Evolutionary conservation across 2,888 invertebrate species (phyloP).

Genomic region (Ramazzottius varieornatus): DNA sequence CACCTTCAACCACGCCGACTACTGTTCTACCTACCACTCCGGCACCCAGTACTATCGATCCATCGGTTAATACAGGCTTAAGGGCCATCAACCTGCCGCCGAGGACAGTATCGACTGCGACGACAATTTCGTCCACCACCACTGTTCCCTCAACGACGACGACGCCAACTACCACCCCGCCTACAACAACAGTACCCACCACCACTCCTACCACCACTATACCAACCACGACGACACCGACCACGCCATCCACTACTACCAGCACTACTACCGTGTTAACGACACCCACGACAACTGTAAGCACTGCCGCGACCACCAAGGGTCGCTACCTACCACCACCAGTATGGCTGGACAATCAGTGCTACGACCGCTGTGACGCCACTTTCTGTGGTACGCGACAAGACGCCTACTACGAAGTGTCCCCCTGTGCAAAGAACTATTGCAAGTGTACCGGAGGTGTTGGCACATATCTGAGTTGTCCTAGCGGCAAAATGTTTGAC

Average conservation of each 20-base stretch:
- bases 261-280: background rate
- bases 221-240: background rate
- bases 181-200: background rate
- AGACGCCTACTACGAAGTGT: background rate
- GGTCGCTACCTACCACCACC: too few species aligned
- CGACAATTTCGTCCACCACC: background rate
- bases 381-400: background rate
- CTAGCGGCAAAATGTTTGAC: background rate
- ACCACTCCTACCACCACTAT: background rate
- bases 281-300: too few species aligned
- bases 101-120: background rate
- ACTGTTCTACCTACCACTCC: background rate
- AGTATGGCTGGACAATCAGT: too few species aligned
- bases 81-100: too few species aligned
- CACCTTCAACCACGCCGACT: background rate
- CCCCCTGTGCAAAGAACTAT: background rate
- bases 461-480: background rate
- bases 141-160: background rate
- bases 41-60: background rate
- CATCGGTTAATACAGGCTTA: too few species aligned
- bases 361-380: slow-evolving; percentile 2
- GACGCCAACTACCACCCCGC: background rate
- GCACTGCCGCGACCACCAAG: too few species aligned
- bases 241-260: background rate
- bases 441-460: background rate